A percentile compares a stretch with the other conserved stretches of the same genome.
phyloP scores from a whole-genome alignment of 2,113 vertebrate genomes.

The Crotalus helleri region DNA sequence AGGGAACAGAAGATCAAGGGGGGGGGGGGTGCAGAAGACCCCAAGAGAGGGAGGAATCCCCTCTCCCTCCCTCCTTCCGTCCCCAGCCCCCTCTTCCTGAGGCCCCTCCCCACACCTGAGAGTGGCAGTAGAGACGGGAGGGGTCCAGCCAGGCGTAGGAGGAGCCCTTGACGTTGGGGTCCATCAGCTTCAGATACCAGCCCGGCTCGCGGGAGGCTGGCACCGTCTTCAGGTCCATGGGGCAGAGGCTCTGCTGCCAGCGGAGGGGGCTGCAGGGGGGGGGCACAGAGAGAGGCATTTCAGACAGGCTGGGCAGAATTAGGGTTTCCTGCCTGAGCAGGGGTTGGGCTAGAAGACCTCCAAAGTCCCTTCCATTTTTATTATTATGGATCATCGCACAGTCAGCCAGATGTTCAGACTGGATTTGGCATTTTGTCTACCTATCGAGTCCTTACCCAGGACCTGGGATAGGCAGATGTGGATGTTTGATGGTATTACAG shows the following conservation, averaged over 20 bases:
- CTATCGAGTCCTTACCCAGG: no score
- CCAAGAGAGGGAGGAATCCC: neutral
- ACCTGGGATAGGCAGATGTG: no score
- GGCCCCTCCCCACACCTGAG: slow-evolving; percentile 67
- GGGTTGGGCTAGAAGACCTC: no score
- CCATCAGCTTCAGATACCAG: slow-evolving; percentile 86
- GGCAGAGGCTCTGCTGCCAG: accelerated
- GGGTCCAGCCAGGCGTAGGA: slow-evolving; percentile 85
- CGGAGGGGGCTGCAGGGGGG: neutral
- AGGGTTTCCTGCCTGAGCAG: no score
- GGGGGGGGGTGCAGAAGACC: neutral
- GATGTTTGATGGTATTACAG: no score
- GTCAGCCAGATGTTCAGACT: no score
- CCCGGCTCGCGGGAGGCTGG: slow-evolving; percentile 63
- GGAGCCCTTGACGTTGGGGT: slow-evolving; percentile 81
- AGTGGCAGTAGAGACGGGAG: slow-evolving; percentile 85
- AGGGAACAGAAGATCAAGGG: no score
- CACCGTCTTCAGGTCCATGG: slow-evolving; percentile 66
- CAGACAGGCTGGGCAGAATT: neutral
- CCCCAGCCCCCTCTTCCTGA: accelerated
- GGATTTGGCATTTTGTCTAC: no score
- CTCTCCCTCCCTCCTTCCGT: no score
- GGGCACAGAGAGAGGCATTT: neutral
- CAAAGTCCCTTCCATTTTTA: no score
- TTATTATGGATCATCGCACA: no score